phyloP scores from a whole-genome alignment of 1,140 invertebrate genomes.

The Nasonia longicornis region DNA sequence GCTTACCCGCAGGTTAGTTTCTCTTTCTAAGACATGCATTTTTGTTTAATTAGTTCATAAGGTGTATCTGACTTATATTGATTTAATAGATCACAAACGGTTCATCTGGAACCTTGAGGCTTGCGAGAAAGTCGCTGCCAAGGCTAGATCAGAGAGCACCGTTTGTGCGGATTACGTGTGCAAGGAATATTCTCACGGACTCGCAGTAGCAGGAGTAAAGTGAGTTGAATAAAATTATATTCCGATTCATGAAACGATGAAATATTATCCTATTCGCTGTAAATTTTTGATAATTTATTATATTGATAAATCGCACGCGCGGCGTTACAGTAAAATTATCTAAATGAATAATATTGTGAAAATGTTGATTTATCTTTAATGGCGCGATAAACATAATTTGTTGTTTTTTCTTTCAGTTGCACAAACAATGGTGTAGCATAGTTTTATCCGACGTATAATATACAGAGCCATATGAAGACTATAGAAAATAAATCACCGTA shows the following conservation, averaged over 20 bases:
- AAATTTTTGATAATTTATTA: too few species aligned
- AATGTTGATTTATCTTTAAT: neutral
- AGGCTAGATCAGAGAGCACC: neutral
- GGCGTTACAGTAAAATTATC: too few species aligned
- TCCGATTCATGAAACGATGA: too few species aligned
- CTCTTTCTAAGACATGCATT: too few species aligned
- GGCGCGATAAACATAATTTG: neutral
- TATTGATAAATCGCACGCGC: too few species aligned
- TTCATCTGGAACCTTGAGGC: neutral
- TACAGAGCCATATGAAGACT: neutral
- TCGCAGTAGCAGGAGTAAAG: too few species aligned
- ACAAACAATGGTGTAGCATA: neutral
- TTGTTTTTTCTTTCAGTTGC: neutral
- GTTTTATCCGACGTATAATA: neutral
- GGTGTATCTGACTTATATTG: too few species aligned
- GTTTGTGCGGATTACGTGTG: neutral
- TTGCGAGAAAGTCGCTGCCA: neutral
- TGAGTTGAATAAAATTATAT: too few species aligned
- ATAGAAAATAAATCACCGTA: neutral
- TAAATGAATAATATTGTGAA: neutral
- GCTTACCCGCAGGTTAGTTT: too few species aligned
- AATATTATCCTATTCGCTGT: too few species aligned
- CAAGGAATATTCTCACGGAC: neutral
- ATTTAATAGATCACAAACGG: neutral
- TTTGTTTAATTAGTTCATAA: too few species aligned